These are phyloP conservation scores for Lasioglossum lativentre DNA, from an alignment of 2,888 invertebrate species.

Conservation along the genomic window DNA sequence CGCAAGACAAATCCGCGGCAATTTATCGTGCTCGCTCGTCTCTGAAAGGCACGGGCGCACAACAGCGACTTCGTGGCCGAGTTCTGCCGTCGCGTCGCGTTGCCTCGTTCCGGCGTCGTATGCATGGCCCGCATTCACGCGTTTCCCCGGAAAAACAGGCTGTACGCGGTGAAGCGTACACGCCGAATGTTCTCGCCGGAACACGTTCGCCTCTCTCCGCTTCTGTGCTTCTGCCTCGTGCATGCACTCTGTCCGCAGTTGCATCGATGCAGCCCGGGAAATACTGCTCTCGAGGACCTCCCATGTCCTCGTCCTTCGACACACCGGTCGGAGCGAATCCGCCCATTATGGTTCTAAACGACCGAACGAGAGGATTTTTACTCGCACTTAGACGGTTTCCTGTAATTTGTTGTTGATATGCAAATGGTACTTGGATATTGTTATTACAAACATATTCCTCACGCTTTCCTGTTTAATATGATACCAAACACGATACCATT, in stretches of 20 bases:
- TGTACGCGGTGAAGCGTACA: conserved; percentile 31
- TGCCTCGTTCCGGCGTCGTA: conserved; percentile 26
- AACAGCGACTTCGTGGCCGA: conserved; percentile 47
- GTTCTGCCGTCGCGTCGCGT: conserved; percentile 24
- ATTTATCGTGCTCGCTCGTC: conserved; percentile 50
- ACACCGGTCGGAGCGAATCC: neutral
- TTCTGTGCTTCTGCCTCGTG: conserved; percentile 7
- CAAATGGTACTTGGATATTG: no score
- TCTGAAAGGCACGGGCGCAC: conserved; percentile 46
- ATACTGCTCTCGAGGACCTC: conserved; percentile 22
- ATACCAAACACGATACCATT: no score
- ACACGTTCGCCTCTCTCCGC: conserved; percentile 28
- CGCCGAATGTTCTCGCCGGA: conserved; percentile 38
- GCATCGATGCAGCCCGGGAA: conserved; percentile 22
- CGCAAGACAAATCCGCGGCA: conserved; percentile 50
- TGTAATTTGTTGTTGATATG: no score
- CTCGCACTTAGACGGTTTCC: no score
- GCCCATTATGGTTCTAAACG: no score
- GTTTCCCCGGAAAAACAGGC: conserved; percentile 34
- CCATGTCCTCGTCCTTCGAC: conserved; percentile 5
- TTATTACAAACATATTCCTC: no score
- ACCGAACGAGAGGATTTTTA: no score
- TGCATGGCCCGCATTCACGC: conserved; percentile 41
- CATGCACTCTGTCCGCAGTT: neutral
- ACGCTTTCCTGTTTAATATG: no score